These are phyloP conservation scores for Cebus imitator DNA, from an alignment of 2,113 vertebrate genomes.

Conservation along the genomic window DNA sequence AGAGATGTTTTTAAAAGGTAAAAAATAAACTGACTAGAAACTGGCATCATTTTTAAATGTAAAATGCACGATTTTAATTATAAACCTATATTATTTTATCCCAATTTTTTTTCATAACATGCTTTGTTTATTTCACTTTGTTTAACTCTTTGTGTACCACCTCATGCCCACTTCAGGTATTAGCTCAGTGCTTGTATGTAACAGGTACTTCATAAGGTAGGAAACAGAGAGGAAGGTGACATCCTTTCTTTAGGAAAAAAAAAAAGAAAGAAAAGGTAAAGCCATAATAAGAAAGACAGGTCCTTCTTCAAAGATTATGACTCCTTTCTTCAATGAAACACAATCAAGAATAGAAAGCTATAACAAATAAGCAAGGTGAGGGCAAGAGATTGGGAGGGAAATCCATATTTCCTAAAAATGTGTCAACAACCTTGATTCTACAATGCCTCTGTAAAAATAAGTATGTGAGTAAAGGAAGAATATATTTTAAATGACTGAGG, in stretches of 20 bases:
- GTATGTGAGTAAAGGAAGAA: neutral
- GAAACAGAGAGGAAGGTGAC: neutral
- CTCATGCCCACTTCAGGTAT: neutral
- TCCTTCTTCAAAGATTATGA: neutral
- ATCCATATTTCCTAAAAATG: neutral
- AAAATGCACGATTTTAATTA: slow-evolving; percentile 11
- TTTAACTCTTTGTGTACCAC: neutral
- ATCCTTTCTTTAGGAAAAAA: neutral
- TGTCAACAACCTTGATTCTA: neutral
- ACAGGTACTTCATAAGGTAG: neutral
- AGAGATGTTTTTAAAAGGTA: neutral
- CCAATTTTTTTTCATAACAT: neutral
- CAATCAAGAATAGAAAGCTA: neutral
- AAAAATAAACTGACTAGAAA: slow-evolving; percentile 17
- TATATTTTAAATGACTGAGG: neutral
- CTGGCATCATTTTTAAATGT: neutral
- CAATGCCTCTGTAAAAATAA: slow-evolving; percentile 5
- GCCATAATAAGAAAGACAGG: neutral
- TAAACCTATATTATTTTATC: neutral
- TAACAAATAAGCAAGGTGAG: neutral
- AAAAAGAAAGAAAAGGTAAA: neutral
- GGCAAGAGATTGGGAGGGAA: neutral
- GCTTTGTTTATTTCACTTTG: neutral
- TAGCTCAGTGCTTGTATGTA: neutral
- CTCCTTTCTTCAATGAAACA: neutral